phyloP scores from a whole-genome alignment of 2,888 invertebrate species.

The Pogonocherus hispidulus region DNA sequence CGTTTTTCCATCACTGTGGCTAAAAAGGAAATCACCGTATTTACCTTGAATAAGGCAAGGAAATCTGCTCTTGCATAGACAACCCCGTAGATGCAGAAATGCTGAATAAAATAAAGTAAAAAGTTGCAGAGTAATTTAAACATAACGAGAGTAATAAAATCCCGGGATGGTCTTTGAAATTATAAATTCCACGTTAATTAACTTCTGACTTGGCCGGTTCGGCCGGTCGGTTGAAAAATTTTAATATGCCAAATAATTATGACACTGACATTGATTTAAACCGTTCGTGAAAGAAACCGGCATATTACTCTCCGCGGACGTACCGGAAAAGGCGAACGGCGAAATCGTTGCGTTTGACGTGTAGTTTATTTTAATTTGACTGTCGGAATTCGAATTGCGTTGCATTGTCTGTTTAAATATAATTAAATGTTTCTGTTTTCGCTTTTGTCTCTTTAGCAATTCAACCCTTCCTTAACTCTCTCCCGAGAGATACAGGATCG shows the following conservation, averaged over 20 bases:
- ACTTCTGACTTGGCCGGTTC: slow-evolving; percentile 33
- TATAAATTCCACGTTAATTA: slow-evolving; percentile 37
- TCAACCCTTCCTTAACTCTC: too few relatives aligned
- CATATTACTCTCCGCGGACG: slow-evolving; percentile 10
- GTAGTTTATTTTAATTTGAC: slow-evolving; percentile 23
- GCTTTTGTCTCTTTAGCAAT: not conserved
- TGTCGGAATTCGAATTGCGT: not conserved
- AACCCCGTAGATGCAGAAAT: slow-evolving; percentile 1
- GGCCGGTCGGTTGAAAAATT: slow-evolving; percentile 19
- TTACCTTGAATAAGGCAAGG: too few relatives aligned
- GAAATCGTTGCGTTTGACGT: slow-evolving; percentile 6
- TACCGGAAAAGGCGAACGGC: not conserved
- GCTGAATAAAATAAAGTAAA: slow-evolving; percentile 9
- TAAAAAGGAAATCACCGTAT: too few relatives aligned
- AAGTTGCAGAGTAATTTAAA: slow-evolving; percentile 4
- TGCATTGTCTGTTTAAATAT: not conserved
- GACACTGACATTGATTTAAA: slow-evolving; percentile 36
- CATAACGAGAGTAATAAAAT: slow-evolving; percentile 11
- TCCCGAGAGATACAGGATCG: too few relatives aligned
- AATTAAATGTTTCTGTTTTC: not conserved
- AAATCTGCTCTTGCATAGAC: not conserved
- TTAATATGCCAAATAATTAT: slow-evolving; percentile 32
- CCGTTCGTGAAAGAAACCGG: slow-evolving; percentile 17
- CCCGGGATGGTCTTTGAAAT: slow-evolving; percentile 20
- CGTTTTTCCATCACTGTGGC: too few relatives aligned